phyloP scores from a whole-genome alignment of 2,797 vertebrate genomes.

The Girardinus metallicus region DNA sequence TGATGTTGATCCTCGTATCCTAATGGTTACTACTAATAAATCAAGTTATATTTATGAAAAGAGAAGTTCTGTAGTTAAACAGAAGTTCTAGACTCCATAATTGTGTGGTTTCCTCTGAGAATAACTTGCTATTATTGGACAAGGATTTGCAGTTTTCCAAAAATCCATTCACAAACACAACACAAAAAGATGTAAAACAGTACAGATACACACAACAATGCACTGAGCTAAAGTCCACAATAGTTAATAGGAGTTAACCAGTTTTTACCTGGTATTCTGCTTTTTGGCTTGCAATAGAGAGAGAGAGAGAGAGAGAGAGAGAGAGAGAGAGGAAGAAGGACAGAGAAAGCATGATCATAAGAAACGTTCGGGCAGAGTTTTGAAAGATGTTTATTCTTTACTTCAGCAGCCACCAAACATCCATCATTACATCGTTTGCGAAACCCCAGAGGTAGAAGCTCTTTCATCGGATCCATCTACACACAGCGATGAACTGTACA shows the following conservation, averaged over 20 bases:
- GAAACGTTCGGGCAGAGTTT: slow-evolving; percentile 25
- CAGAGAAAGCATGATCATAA: slow-evolving; percentile 27
- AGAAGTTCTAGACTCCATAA: slow-evolving; percentile 49
- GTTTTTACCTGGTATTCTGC: slow-evolving; percentile 73
- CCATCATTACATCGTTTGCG: slow-evolving; percentile 42
- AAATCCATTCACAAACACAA: slow-evolving; percentile 30
- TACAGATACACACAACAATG: slow-evolving; percentile 31
- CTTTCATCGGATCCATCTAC: slow-evolving; percentile 59
- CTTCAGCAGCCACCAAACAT: slow-evolving; percentile 36
- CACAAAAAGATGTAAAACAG: slow-evolving; percentile 23
- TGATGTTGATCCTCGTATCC: slow-evolving; percentile 56
- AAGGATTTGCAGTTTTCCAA: slow-evolving; percentile 40
- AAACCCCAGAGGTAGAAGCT: slow-evolving; percentile 47
- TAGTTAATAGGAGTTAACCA: slow-evolving; percentile 9
- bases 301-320: slow-evolving; percentile 31
- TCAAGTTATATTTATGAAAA: slow-evolving; percentile 63
- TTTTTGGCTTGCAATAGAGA: slow-evolving; percentile 64
- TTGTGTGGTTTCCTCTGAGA: slow-evolving; percentile 64
- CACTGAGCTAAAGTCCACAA: slow-evolving; percentile 8
- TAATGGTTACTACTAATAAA: slow-evolving; percentile 55
- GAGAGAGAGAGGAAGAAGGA: slow-evolving; percentile 34
- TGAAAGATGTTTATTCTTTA: slow-evolving; percentile 34
- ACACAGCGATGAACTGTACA: slow-evolving; percentile 42
- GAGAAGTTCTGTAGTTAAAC: slow-evolving; percentile 52
- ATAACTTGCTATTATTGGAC: slow-evolving; percentile 64